These are phyloP conservation scores for Cephus cinctus DNA, from an alignment of 1,140 invertebrate species.

Conservation along the genomic window DNA sequence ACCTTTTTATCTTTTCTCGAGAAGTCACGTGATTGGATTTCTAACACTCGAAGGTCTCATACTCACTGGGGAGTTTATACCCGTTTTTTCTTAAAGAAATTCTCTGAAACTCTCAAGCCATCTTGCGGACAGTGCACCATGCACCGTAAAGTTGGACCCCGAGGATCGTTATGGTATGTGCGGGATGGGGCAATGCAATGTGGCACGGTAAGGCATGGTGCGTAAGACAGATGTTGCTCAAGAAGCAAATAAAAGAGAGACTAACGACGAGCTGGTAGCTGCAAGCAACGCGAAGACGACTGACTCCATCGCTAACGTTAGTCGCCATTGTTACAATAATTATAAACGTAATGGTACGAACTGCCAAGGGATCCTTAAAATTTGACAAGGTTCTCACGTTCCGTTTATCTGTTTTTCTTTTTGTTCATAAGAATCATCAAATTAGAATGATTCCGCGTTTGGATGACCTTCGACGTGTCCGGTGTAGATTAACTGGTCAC, in stretches of 20 bases:
- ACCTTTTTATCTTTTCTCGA: too few species aligned
- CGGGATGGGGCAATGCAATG: conserved; percentile 8
- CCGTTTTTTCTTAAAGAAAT: conserved; percentile 23
- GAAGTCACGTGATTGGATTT: background rate
- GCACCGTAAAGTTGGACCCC: conserved; percentile 30
- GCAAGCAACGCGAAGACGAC: conserved; percentile 18
- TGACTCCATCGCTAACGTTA: conserved; percentile 8
- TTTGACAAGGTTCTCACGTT: too few species aligned
- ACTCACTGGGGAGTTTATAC: background rate
- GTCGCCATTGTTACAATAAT: too few species aligned
- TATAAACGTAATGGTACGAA: too few species aligned
- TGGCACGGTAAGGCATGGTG: conserved; percentile 7
- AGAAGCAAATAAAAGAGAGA: conserved; percentile 27
- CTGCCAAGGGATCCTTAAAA: too few species aligned
- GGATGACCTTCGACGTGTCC: too few species aligned
- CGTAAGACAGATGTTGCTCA: conserved; percentile 37
- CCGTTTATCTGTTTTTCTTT: too few species aligned
- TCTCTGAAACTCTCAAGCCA: conserved; percentile 20
- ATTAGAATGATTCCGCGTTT: too few species aligned
- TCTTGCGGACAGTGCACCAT: conserved; percentile 26
- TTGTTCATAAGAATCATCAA: too few species aligned
- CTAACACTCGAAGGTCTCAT: background rate
- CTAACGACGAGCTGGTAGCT: conserved; percentile 17
- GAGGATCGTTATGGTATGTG: conserved; percentile 15
- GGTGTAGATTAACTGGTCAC: too few species aligned